Evolutionary conservation across 30 jellyfish, hydroid and myxozoan species (phyloP).

Genomic region (Clytia hemisphaerica): DNA sequence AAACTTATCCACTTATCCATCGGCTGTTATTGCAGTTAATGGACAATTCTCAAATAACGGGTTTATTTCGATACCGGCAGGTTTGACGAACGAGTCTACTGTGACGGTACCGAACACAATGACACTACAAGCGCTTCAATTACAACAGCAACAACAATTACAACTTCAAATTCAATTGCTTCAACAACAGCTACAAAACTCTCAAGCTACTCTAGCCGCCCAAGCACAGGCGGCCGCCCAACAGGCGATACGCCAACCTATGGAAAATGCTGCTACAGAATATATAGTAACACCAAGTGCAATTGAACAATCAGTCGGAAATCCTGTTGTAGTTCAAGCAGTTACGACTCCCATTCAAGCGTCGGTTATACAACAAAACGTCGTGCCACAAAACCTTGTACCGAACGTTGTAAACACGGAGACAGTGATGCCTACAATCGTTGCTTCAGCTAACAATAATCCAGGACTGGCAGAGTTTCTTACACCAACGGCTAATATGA

Average conservation of each 20-base stretch:
- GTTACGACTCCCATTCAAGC: conserved; percentile 34
- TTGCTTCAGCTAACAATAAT: no score
- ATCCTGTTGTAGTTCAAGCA: conserved; percentile 33
- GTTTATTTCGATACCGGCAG: conserved; percentile 46
- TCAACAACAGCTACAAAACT: conserved; percentile 58
- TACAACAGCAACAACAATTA: conserved; percentile 54
- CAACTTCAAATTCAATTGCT: conserved; percentile 50
- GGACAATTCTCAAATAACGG: conserved; percentile 6
- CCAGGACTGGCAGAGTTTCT: no score
- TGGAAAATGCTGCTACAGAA: conserved; percentile 23
- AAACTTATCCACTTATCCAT: conserved; percentile 8
- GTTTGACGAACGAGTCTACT: conserved; percentile 32
- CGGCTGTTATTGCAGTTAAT: conserved; percentile 14
- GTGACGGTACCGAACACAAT: conserved; percentile 36
- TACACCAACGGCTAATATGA: no score
- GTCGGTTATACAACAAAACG: conserved; percentile 27
- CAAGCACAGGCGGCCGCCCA: not conserved
- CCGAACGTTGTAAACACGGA: conserved; percentile 25
- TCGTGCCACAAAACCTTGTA: conserved; percentile 16
- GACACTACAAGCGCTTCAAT: conserved; percentile 50
- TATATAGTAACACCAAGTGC: no score
- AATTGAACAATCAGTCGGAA: conserved; percentile 26
- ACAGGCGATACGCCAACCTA: conserved; percentile 23
- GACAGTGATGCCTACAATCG: conserved; percentile 18
- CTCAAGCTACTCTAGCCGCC: conserved; percentile 30